A percentile compares a stretch with the other conserved stretches of the same genome.
Evolutionary conservation across 2,888 invertebrate genomes (phyloP).

Genomic region (Chalcis sispes): DNA sequence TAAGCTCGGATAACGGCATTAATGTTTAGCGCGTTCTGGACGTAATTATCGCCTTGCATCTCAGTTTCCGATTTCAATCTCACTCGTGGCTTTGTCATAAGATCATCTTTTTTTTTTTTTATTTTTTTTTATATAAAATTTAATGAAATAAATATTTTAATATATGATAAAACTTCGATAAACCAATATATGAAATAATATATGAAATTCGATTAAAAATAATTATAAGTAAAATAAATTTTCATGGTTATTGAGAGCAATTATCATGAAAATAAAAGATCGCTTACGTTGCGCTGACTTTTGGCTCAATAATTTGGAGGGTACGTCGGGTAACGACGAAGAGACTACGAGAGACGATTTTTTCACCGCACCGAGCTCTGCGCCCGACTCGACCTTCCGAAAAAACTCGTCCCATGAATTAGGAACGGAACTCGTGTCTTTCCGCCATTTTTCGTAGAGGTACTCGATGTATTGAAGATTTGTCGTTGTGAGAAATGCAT

Average conservation of each 20-base stretch:
- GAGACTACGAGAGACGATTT: not conserved
- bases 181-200: not conserved
- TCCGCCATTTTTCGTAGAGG: slow-evolving; percentile 67
- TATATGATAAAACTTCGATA: too few species aligned
- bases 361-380: not conserved
- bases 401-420: slow-evolving; percentile 68
- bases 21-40: slow-evolving; percentile 61
- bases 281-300: too few species aligned
- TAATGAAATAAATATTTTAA: too few species aligned
- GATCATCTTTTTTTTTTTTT: not conserved
- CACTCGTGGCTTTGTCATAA: slow-evolving; percentile 31
- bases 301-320: too few species aligned
- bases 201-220: too few species aligned
- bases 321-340: too few species aligned
- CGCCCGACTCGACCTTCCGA: not conserved
- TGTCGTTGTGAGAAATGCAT: slow-evolving; percentile 64
- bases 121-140: too few species aligned
- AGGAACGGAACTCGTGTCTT: slow-evolving; percentile 65
- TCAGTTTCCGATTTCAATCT: slow-evolving; percentile 57
- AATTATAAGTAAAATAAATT: not conserved
- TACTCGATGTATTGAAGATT: slow-evolving; percentile 69
- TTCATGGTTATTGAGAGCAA: too few species aligned
- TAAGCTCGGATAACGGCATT: slow-evolving; percentile 69
- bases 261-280: too few species aligned
- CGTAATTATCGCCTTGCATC: slow-evolving; percentile 53